These are phyloP conservation scores for Boulengeromyrus knoepffleri DNA, from an alignment of 2,113 vertebrate genomes.

Conservation along the genomic window DNA sequence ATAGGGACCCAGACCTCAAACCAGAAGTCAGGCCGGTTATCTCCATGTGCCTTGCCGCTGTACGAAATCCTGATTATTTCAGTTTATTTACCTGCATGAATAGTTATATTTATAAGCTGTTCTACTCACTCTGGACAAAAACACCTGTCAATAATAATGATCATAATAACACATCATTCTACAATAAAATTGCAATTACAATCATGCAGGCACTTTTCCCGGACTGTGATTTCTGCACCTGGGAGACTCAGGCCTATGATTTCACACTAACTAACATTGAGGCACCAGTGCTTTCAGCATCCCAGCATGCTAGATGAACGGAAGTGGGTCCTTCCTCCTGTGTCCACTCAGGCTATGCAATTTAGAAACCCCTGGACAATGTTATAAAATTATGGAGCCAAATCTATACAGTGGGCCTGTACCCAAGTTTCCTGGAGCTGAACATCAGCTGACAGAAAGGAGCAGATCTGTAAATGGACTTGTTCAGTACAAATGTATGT, in stretches of 20 bases:
- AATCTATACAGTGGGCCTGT: background rate
- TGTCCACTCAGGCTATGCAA: background rate
- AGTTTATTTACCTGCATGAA: background rate
- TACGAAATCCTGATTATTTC: background rate
- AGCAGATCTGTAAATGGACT: background rate
- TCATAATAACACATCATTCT: background rate
- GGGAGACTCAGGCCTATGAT: background rate
- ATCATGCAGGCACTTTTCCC: background rate
- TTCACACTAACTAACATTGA: background rate
- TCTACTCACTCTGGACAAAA: background rate
- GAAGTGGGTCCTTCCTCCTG: background rate
- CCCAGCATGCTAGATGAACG: background rate
- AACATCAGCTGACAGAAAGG: background rate
- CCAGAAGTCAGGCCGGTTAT: background rate
- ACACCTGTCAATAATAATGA: background rate
- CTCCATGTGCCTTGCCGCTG: background rate
- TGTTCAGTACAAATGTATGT: background rate
- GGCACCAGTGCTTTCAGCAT: background rate
- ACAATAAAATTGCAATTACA: background rate
- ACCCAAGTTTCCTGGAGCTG: background rate
- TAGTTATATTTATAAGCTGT: background rate
- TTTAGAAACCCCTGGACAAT: background rate
- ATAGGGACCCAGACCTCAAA: background rate
- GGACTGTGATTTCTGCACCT: background rate
- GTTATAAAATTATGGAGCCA: background rate